These are phyloP conservation scores for Colletes collaris DNA, from an alignment of 2,888 invertebrate genomes.

Conservation along the genomic window DNA sequence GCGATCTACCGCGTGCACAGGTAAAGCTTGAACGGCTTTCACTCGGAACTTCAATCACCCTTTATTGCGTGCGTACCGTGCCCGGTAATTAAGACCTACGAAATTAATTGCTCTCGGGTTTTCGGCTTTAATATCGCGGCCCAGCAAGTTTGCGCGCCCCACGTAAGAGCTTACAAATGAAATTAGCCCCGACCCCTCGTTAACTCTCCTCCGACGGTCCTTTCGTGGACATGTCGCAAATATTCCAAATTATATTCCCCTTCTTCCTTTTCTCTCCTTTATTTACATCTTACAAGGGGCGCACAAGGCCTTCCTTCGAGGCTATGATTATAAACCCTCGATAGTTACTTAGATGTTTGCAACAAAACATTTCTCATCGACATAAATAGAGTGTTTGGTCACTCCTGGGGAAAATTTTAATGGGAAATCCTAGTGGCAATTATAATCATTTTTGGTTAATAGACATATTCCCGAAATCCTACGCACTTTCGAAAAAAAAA, in stretches of 20 bases:
- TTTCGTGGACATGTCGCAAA: neutral
- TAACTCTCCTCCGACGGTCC: neutral
- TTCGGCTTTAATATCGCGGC: slow-evolving; percentile 19
- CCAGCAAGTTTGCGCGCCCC: neutral
- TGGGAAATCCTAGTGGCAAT: too few relatives aligned
- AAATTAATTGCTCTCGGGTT: slow-evolving; percentile 30
- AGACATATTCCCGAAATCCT: too few relatives aligned
- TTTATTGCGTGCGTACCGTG: slow-evolving; percentile 16
- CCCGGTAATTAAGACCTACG: slow-evolving; percentile 26
- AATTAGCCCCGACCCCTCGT: neutral
- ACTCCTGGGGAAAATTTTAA: too few relatives aligned
- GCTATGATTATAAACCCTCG: too few relatives aligned
- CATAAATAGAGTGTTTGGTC: too few relatives aligned
- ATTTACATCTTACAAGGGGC: neutral
- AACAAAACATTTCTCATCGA: too few relatives aligned
- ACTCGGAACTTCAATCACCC: slow-evolving; percentile 29
- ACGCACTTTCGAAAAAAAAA: too few relatives aligned
- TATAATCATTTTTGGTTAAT: too few relatives aligned
- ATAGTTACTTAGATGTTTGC: too few relatives aligned
- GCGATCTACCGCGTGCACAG: slow-evolving; percentile 9
- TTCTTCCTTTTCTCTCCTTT: neutral
- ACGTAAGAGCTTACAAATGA: slow-evolving; percentile 8
- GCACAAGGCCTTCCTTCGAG: too few relatives aligned
- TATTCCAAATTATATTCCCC: neutral
- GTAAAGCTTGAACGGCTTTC: slow-evolving; percentile 13